phyloP scores from a whole-genome alignment of 2,888 invertebrate species.

The Strigamia crassipes region DNA sequence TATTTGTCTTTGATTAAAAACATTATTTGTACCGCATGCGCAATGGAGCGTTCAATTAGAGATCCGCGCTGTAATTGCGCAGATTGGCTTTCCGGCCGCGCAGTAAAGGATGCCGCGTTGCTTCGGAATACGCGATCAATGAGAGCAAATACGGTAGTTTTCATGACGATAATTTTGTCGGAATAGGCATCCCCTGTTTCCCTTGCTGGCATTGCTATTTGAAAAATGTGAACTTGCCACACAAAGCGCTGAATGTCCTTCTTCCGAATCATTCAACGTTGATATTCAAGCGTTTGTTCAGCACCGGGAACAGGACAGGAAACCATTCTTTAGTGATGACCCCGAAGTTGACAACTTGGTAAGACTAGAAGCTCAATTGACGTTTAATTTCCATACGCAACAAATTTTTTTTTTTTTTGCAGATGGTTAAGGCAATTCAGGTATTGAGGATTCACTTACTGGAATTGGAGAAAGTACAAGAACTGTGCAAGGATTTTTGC shows the following conservation, averaged over 20 bases:
- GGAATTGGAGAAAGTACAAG: slow-evolving; percentile 92
- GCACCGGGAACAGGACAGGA: slow-evolving; percentile 82
- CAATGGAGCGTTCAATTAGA: no score
- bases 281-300: slow-evolving; percentile 87
- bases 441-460: slow-evolving; percentile 88
- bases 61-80: no score
- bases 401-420: slow-evolving; percentile 51
- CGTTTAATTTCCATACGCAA: not conserved
- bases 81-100: no score
- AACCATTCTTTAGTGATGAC: slow-evolving; percentile 85
- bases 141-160: no score
- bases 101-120: no score
- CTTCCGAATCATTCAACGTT: slow-evolving; percentile 85
- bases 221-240: slow-evolving; percentile 97
- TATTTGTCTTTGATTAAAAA: no score
- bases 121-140: no score
- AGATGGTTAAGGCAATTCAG: slow-evolving; percentile 88
- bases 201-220: slow-evolving; percentile 84
- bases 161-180: slow-evolving; percentile 50
- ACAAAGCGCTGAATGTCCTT: slow-evolving; percentile 83
- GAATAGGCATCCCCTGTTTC: slow-evolving; percentile 87
- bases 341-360: slow-evolving; percentile 94
- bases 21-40: no score
- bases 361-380: slow-evolving; percentile 56
- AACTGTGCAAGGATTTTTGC: slow-evolving; percentile 92